Conservation (phyloP, 1,140 invertebrate genomes). For the Danaus plexippus region DNA sequence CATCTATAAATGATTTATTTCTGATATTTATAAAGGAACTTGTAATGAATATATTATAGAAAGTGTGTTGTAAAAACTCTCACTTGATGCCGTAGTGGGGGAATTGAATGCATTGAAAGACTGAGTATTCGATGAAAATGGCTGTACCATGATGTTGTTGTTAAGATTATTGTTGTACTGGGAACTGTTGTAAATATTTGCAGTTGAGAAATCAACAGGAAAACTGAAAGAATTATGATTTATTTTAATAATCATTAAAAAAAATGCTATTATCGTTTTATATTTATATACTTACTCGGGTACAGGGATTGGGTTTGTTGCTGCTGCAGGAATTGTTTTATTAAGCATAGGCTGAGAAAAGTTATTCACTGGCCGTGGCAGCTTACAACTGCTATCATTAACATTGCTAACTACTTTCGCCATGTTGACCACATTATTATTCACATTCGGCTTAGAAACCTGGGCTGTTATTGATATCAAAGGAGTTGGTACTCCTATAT, state of each 20-base stretch:
- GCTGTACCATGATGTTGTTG: slow-evolving; percentile 41
- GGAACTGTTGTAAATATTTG: slow-evolving; percentile 69
- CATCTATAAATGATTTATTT: slow-evolving; percentile 41
- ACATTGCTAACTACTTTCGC: slow-evolving; percentile 47
- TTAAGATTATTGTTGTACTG: slow-evolving; percentile 60
- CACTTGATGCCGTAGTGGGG: slow-evolving; percentile 39
- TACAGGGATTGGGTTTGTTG: slow-evolving; percentile 33
- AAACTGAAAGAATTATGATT: slow-evolving; percentile 52
- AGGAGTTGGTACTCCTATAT: slow-evolving; percentile 34
- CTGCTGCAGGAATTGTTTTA: slow-evolving; percentile 25
- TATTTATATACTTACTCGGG: slow-evolving; percentile 51
- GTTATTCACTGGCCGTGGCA: slow-evolving; percentile 50
- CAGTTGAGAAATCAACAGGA: slow-evolving; percentile 68
- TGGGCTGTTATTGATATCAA: slow-evolving; percentile 57
- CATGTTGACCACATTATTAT: slow-evolving; percentile 40
- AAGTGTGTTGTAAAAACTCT: slow-evolving; percentile 25
- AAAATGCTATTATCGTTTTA: slow-evolving; percentile 1
- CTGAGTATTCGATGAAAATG: slow-evolving; percentile 28
- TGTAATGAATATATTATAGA: slow-evolving; percentile 12
- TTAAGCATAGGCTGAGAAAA: slow-evolving; percentile 32
- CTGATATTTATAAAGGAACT: slow-evolving; percentile 2
- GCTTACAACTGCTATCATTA: slow-evolving; percentile 42
- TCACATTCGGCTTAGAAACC: slow-evolving; percentile 37
- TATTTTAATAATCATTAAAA: slow-evolving; percentile 8
- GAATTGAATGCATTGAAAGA: slow-evolving; percentile 48